These are phyloP conservation scores for Diarsia mendica DNA, from an alignment of 2,888 invertebrate species.

Conservation along the genomic window DNA sequence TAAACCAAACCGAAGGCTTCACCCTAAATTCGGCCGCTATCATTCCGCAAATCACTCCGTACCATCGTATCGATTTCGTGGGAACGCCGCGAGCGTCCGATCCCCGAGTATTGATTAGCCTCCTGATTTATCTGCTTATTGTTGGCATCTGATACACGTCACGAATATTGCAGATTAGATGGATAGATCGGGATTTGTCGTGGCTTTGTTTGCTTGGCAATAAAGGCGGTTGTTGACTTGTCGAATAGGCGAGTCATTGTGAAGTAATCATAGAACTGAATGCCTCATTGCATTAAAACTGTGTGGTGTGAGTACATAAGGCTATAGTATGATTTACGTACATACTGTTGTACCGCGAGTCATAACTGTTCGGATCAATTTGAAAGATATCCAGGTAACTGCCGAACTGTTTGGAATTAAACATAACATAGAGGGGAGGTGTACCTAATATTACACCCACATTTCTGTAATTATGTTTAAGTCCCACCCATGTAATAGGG, in stretches of 20 bases:
- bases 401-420: not conserved
- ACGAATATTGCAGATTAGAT: slow-evolving; percentile 70
- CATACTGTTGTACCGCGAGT: not conserved
- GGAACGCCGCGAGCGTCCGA: slow-evolving; percentile 76
- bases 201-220: slow-evolving; percentile 56
- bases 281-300: not conserved
- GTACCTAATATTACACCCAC: too few species aligned
- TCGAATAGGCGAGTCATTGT: slow-evolving; percentile 18
- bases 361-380: not conserved
- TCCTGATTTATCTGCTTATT: slow-evolving; percentile 78
- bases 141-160: slow-evolving; percentile 78
- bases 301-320: not conserved
- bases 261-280: not conserved
- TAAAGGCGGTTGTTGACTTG: slow-evolving; percentile 37
- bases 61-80: slow-evolving; percentile 76
- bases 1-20: slow-evolving; percentile 28
- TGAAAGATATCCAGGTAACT: not conserved
- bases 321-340: not conserved
- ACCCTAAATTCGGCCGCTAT: slow-evolving; percentile 67
- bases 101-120: slow-evolving; percentile 78
- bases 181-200: slow-evolving; percentile 51
- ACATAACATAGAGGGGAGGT: too few species aligned
- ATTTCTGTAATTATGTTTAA: too few species aligned
- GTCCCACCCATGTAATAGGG: too few species aligned
- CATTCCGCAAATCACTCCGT: slow-evolving; percentile 72